A percentile compares a stretch with the other conserved stretches of the same genome.
Evolutionary conservation across 2,113 vertebrate species (phyloP).

Genomic region (Myotis lucifugus): DNA sequence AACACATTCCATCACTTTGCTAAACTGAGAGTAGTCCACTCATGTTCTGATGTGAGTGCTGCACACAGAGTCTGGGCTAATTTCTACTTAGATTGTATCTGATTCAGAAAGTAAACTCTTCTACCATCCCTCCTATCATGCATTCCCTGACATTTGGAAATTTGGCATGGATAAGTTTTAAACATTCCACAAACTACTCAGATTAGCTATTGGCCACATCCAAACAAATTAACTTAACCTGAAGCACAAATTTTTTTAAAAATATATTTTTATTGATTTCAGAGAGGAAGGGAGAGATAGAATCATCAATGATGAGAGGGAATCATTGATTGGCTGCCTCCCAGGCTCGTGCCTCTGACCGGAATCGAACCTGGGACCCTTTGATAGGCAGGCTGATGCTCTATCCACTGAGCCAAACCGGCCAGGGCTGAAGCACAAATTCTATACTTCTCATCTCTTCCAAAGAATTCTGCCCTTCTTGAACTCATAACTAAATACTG

Average conservation of each 20-base stretch:
- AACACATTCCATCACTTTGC: not conserved
- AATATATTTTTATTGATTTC: no score
- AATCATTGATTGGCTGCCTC: no score
- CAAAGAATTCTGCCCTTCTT: constrained; percentile 89
- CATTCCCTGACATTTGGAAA: constrained; percentile 91
- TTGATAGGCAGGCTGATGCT: no score
- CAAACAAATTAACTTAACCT: constrained; percentile 91
- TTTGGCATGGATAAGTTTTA: constrained; percentile 89
- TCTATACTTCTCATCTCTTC: constrained; percentile 88
- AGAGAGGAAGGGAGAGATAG: no score
- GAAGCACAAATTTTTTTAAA: constrained; percentile 83
- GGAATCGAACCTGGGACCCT: no score
- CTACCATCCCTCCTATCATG: not conserved
- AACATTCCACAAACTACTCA: constrained; percentile 91
- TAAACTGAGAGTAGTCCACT: not conserved
- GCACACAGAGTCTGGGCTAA: not conserved
- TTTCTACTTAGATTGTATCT: constrained; percentile 25
- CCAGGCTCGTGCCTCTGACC: no score
- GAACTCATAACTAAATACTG: constrained; percentile 92
- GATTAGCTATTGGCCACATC: constrained; percentile 94
- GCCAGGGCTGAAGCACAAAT: constrained; percentile 82
- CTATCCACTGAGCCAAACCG: no score
- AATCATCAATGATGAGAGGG: no score
- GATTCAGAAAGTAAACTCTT: constrained; percentile 33
- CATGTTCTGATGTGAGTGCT: not conserved